A percentile compares a stretch with the other conserved stretches of the same genome.
phyloP scores from a whole-genome alignment of 2,888 invertebrate genomes.

The Mesoligia furuncula region DNA sequence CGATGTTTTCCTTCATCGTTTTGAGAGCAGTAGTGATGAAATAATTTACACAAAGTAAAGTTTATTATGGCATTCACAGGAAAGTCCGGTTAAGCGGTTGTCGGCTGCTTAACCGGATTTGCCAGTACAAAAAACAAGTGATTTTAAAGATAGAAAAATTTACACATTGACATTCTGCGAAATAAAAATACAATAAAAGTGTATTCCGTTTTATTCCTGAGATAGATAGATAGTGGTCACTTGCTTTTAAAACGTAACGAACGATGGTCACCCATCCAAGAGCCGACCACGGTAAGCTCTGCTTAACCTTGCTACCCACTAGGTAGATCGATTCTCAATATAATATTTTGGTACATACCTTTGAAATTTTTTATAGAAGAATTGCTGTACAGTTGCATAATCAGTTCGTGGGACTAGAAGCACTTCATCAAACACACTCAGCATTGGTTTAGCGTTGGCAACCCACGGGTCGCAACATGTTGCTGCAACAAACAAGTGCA shows the following conservation, averaged over 20 bases:
- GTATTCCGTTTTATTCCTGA: background rate
- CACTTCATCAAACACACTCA: slow-evolving; percentile 70
- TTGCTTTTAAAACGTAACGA: background rate
- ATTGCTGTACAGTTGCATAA: slow-evolving; percentile 69
- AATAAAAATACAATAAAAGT: background rate
- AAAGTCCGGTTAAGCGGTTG: too few species aligned
- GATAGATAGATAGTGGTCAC: background rate
- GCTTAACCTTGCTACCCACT: background rate
- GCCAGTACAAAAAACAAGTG: too few species aligned
- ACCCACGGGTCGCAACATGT: slow-evolving; percentile 70
- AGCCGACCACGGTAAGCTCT: background rate
- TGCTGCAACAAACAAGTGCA: slow-evolving; percentile 61
- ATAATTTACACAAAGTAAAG: too few species aligned
- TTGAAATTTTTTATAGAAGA: slow-evolving; percentile 71
- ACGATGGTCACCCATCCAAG: background rate
- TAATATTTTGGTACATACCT: slow-evolving; percentile 59
- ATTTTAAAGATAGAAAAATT: too few species aligned
- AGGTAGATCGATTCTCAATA: background rate
- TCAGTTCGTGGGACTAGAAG: slow-evolving; percentile 75
- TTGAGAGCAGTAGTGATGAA: too few species aligned
- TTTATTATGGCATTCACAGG: too few species aligned
- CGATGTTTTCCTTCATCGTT: too few species aligned
- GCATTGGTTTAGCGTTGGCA: slow-evolving; percentile 59
- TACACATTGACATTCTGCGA: too few species aligned
- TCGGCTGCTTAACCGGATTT: too few species aligned